Evolutionary conservation across 2,797 vertebrate genomes (phyloP).

Genomic region (Ctenopoma multispine): DNA sequence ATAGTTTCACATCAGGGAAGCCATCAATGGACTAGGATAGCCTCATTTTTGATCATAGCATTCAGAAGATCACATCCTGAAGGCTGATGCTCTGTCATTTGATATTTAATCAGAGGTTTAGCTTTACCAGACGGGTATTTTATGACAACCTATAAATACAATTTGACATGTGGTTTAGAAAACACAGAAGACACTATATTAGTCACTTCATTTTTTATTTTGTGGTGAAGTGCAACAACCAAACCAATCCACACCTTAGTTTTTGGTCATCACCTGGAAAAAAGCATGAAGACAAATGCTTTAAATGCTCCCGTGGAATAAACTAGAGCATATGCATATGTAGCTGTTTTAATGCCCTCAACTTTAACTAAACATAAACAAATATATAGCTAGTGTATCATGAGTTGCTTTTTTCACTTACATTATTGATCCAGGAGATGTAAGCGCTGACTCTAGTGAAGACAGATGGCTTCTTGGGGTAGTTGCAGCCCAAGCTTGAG

Average conservation of each 20-base stretch:
- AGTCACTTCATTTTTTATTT: slow-evolving; percentile 50
- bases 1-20: background rate
- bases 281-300: slow-evolving; percentile 3
- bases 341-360: background rate
- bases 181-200: slow-evolving; percentile 7
- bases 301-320: background rate
- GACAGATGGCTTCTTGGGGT: slow-evolving; percentile 88
- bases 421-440: slow-evolving; percentile 86
- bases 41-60: background rate
- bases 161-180: background rate
- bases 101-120: too few relatives aligned
- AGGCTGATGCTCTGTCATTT: background rate
- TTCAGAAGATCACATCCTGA: background rate
- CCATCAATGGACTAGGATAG: background rate
- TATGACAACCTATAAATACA: background rate
- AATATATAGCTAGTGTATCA: background rate
- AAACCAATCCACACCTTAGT: slow-evolving; percentile 60
- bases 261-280: slow-evolving; percentile 71
- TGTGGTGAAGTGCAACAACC: slow-evolving; percentile 10
- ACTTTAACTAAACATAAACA: background rate
- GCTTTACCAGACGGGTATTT: background rate
- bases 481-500: slow-evolving; percentile 88
- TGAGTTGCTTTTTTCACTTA: slow-evolving; percentile 62
- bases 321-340: background rate
- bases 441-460: slow-evolving; percentile 90